Percentiles rank a stretch among this genome's conserved stretches.
Conservation (phyloP, 2,888 invertebrate genomes). For the Proisotoma minuta region DNA sequence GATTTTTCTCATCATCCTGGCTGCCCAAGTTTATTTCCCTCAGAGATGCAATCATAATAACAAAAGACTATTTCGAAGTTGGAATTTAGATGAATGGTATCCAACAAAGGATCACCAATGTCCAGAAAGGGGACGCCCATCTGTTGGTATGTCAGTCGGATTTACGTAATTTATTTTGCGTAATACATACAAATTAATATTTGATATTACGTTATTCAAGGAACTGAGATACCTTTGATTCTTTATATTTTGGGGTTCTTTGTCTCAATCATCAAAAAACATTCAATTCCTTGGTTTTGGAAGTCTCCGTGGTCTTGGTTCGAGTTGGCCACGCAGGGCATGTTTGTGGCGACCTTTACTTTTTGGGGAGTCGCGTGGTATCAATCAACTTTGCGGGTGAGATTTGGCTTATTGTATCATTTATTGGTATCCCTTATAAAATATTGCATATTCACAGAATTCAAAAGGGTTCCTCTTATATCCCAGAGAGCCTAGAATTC, state of each 20-base stretch:
- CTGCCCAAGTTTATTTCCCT: slow-evolving; percentile 6
- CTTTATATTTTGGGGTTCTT: slow-evolving; percentile 16
- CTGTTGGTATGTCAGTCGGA: not conserved
- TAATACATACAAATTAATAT: too few species aligned
- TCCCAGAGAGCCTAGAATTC: too few species aligned
- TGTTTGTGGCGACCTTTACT: slow-evolving; percentile 9
- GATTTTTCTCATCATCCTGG: slow-evolving; percentile 16
- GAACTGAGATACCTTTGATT: slow-evolving; percentile 14
- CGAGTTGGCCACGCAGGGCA: slow-evolving; percentile 10
- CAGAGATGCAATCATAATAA: not conserved
- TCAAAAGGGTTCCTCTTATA: too few species aligned
- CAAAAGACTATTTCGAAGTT: not conserved
- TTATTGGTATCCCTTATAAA: too few species aligned
- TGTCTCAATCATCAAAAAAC: slow-evolving; percentile 10
- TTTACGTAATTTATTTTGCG: slow-evolving; percentile 4
- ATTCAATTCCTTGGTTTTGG: slow-evolving; percentile 21
- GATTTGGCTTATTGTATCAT: too few species aligned
- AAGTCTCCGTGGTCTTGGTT: slow-evolving; percentile 24
- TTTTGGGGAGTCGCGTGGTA: slow-evolving; percentile 14
- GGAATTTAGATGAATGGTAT: not conserved
- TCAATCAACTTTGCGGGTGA: too few species aligned
- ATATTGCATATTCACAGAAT: too few species aligned
- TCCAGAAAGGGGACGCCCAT: not conserved
- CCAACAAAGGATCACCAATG: not conserved
- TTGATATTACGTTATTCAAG: not conserved